Evolutionary conservation across 2,113 vertebrate genomes (phyloP), one percentile per base, ranked within the genome.

Genomic region (Platysteira castanea): DNA sequence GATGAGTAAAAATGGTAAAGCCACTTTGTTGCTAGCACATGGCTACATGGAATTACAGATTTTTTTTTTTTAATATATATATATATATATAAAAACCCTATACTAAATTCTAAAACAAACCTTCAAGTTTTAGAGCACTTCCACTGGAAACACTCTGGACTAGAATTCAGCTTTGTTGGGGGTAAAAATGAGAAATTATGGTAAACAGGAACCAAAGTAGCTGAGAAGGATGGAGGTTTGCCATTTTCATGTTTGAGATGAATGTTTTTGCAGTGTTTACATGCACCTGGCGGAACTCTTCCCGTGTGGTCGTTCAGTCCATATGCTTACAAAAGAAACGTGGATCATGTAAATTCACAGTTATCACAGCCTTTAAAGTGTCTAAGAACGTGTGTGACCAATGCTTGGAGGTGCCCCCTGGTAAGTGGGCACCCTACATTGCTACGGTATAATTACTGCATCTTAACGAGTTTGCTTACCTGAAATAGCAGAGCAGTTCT

Each of bases 341-440:
- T 94, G 96, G 96, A 93, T 93, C 95, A 84, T 97, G 97, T 95
- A 94, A 95, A 89, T 97, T 98, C 98, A 98, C 98, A 98, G 98
- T 98, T 98, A 96, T 97, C 87, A 96, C 97, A 97, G 98, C 97
- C 97, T 94, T 97, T 98, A 98, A 98, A 98, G 98, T 98, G 98
- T 97, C 98, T 95, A 96, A 97, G 96, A 93, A 81, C 91, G 70
- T 78, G 96, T 86, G 97, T 95, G 92, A 84, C 96, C 96, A 96
- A 96, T 37, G 71, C 69, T 73, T 18, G 52, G 96, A 97, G 98
- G 97, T 96, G 98, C 96, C 98, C 97, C 41, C 84, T 46, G 92
- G 83, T 63, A 53, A 44, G 91, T 2, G 73, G 95, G 27, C 82
- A 84, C 75, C 96, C 97, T 78, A 52, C 95, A 79, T 85, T 81